Evolutionary conservation across 2,113 vertebrate genomes (phyloP).

Genomic region (Sceloporus tristichus): DNA sequence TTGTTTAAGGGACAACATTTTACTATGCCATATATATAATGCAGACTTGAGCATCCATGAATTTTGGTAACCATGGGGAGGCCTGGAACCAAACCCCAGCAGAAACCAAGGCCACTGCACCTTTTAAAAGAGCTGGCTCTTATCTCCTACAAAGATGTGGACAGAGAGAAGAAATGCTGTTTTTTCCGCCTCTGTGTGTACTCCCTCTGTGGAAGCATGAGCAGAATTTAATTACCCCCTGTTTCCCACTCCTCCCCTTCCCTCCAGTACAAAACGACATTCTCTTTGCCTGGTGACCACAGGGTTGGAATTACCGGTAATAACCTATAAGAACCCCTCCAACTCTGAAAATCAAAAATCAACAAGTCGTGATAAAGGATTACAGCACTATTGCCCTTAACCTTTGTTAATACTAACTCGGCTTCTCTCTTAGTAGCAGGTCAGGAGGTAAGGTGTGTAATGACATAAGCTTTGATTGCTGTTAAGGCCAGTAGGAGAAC

Average conservation of each 20-base stretch:
- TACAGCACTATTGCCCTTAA: neutral
- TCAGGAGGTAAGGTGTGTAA: neutral
- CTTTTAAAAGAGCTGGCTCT: neutral
- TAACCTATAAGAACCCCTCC: neutral
- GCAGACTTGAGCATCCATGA: too few relatives aligned
- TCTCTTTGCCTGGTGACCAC: neutral
- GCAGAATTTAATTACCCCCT: too few relatives aligned
- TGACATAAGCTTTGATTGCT: neutral
- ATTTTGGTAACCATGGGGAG: too few relatives aligned
- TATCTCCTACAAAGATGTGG: neutral
- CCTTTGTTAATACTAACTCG: neutral
- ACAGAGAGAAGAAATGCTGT: neutral
- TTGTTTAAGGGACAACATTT: too few relatives aligned
- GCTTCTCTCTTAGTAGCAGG: neutral
- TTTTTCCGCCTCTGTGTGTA: neutral
- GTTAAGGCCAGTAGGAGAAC: neutral
- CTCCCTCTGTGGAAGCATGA: too few relatives aligned
- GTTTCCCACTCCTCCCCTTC: too few relatives aligned
- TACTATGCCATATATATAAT: too few relatives aligned
- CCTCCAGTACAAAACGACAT: neutral
- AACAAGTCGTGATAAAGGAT: neutral
- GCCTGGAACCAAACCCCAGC: too few relatives aligned
- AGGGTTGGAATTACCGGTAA: neutral
- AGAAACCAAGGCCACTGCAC: neutral
- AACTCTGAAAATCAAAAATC: neutral